Evolutionary conservation across 2,113 vertebrate genomes (phyloP), one percentile per base, ranked within the genome.

Genomic region (Xiphorhynchus elegans): DNA sequence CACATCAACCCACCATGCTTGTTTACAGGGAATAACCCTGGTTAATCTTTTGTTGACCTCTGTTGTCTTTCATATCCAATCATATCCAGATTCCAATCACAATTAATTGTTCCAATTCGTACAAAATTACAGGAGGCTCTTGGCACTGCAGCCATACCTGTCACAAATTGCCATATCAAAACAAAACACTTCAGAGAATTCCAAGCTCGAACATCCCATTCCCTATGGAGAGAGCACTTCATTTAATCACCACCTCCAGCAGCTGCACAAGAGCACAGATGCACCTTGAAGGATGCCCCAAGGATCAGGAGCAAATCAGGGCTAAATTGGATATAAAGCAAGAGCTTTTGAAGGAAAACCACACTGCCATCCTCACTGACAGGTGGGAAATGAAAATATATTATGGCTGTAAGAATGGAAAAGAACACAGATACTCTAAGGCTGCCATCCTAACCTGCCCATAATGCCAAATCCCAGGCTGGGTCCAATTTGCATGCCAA

Each of bases 271-370:
- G 74, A 75, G 50, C 82, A 80, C 42, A 85, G 83, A 80, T 68
- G 44, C 47, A 93, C 68, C 88, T 68, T 78, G 46, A 25, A 91
- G 75, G 56, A 75, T 55, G 44, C 64, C 50, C 72, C 29, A 12
- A 94, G 69, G 44, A 95, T 88, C 52, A 77, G 68, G 59, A 93
- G 47, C 29, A 92, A 95, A 92, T 93, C 84, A 81, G 77, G 46
- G 11, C 62, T 90, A 93, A 96, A 93, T 63, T 86, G 67, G 82
- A 85, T 69, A 73, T 29, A 77, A 59, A 80, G 29, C 55, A 94
- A 87, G 75, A 83, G 63, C 14, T 47, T 62, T 91, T 87, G 29
- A 89, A 93, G 75, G 87, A 90, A 96, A 96, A 93, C 31, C 60
- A 87, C 55, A 87, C 91, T 83, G 47, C 39, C 82, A 68, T 85